A percentile compares a stretch with the other conserved stretches of the same genome.
Conservation (phyloP, 2,888 invertebrate genomes). For the Oscheius onirici region DNA sequence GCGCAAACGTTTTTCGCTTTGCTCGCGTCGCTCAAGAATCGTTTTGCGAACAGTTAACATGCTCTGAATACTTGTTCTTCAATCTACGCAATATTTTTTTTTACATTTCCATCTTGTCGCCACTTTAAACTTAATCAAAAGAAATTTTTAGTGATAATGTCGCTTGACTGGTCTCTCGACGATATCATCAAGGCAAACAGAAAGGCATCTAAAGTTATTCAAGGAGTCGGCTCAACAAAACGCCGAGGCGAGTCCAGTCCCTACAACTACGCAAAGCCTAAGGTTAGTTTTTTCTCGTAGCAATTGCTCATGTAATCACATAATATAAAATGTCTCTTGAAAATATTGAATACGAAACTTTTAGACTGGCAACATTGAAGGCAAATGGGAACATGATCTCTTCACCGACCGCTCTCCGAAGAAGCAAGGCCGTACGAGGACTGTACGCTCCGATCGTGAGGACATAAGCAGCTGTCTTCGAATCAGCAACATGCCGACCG, state of each 20-base stretch:
- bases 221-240: no score
- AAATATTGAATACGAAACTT: background rate
- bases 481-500: slow-evolving; percentile 5
- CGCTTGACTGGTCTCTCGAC: slow-evolving; percentile 12
- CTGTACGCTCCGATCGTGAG: background rate
- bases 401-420: background rate
- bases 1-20: no score
- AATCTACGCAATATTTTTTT: no score
- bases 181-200: slow-evolving; percentile 13
- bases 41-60: no score
- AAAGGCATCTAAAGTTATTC: background rate
- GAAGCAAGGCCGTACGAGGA: background rate
- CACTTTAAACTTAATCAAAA: no score
- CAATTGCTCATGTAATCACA: background rate
- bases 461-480: background rate
- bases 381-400: slow-evolving; percentile 16
- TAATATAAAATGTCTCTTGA: background rate
- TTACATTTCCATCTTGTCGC: no score
- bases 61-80: no score
- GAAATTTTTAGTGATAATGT: background rate
- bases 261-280: background rate
- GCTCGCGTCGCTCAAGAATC: no score
- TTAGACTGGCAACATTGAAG: slow-evolving; percentile 1
- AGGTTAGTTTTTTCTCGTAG: background rate
- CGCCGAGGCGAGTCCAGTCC: background rate